Evolutionary conservation across 2,888 invertebrate species (phyloP), one percentile per base, ranked within the genome.

Genomic region (Elegia similella): DNA sequence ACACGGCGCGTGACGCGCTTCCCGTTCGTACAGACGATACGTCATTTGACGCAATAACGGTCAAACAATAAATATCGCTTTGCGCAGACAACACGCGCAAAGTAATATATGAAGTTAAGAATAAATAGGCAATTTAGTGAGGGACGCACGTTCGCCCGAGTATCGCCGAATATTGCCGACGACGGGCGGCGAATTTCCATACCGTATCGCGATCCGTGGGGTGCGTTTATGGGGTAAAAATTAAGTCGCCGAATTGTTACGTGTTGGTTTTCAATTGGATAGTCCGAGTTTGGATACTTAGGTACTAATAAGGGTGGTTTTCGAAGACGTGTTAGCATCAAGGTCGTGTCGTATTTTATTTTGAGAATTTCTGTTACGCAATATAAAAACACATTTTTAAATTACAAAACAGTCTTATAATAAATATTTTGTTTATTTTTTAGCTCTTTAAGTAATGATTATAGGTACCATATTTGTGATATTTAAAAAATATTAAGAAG

Each of bases 21-120:
- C 65, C 61, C 80, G 76, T 86, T 82, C 85, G 86, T 82, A 79
- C 80, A 69, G 74, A 80, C 87, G 82, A 90, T 91, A 87, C 88
- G 88, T 91, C 91, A 91, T 91, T 88, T 78, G 85, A 84, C 81
- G 91, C 87, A 91, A 89, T 91, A 90, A 91, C 86, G 88, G 90
- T 84, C 88, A 86, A 87, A 87, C 89, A 81, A 91, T 91, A 91
- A 91, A 91, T 91, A 90, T 88, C 82, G 85, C 84, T 91, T 91
- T 89, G 88, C 86, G 83, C 88, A 91, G 91, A 91, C 91, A 91
- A 89, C 90, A 88, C 82, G 86, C 89, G 87, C 86, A 89, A 88
- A 89, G 91, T 92, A 92, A 92, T 92, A 91, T 92, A 92, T 92
- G 92, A 92, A 91, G 90, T 92, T 86, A 89, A 88, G 92, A 90